phyloP scores from a whole-genome alignment of 2,113 vertebrate genomes.

The Nicator chloris region DNA sequence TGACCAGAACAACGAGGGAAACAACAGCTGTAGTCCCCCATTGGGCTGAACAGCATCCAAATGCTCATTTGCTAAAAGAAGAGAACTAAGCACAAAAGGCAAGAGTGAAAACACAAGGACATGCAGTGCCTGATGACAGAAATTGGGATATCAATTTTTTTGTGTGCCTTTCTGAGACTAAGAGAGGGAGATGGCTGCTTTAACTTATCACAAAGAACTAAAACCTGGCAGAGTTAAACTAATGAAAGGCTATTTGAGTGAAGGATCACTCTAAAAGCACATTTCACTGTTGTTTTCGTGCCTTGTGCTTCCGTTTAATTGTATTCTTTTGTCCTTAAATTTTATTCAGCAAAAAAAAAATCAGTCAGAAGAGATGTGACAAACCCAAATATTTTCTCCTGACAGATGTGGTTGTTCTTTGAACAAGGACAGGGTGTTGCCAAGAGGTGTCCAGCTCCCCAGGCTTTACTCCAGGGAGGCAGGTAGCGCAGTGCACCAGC shows the following conservation, averaged over 20 bases:
- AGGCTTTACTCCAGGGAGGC: not conserved
- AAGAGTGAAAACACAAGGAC: not conserved
- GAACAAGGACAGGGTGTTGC: not conserved
- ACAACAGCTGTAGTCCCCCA: not conserved
- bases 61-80: not conserved
- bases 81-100: not conserved
- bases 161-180: not conserved
- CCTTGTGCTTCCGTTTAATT: not conserved
- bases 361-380: not conserved
- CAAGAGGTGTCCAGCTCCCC: not conserved
- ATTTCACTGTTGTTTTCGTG: not conserved
- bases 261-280: not conserved
- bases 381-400: not conserved
- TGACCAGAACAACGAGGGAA: not conserved
- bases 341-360: not conserved
- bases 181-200: not conserved
- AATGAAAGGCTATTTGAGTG: not conserved
- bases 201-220: not conserved
- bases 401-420: not conserved
- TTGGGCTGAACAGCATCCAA: not conserved
- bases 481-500: not conserved
- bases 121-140: not conserved
- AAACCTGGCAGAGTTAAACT: not conserved
- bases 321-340: not conserved
- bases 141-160: not conserved